A percentile compares a stretch with the other conserved stretches of the same genome.
Conservation (phyloP, 2,888 invertebrate species). For the Nebria salina region DNA sequence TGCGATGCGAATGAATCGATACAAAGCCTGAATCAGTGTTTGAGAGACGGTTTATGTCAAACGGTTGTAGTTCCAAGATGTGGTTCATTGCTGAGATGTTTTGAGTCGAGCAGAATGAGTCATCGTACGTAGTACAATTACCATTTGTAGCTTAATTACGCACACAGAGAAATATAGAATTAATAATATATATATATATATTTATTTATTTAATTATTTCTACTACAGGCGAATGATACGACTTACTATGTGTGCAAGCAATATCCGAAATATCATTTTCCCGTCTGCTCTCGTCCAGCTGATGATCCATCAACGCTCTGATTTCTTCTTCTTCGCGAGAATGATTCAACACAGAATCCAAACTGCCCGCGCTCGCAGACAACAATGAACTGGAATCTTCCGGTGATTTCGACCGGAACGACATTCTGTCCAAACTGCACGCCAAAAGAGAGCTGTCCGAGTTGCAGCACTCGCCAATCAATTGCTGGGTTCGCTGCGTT, state of each 20-base stretch:
- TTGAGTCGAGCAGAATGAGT: constrained; percentile 34
- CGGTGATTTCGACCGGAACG: constrained; percentile 78
- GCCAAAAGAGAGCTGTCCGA: constrained; percentile 70
- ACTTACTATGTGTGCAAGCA: constrained; percentile 47
- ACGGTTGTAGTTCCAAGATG: constrained; percentile 30
- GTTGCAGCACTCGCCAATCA: constrained; percentile 63
- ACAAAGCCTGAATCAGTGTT: constrained; percentile 69
- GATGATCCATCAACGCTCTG: constrained; percentile 69
- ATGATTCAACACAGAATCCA: constrained; percentile 88
- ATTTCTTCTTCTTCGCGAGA: constrained; percentile 85
- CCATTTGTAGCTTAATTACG: constrained; percentile 50
- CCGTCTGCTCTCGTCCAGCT: constrained; percentile 48
- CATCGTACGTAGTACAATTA: constrained; percentile 42
- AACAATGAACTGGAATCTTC: constrained; percentile 75
- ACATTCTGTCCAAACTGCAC: constrained; percentile 75
- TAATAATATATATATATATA: constrained; percentile 16
- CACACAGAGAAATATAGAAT: background rate
- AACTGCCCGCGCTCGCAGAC: constrained; percentile 79
- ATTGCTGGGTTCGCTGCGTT: constrained; percentile 63
- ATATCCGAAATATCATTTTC: constrained; percentile 60
- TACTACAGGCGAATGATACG: too few relatives aligned
- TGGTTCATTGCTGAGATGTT: constrained; percentile 24
- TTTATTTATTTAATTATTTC: too few relatives aligned
- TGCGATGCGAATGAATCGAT: constrained; percentile 71
- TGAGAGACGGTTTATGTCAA: constrained; percentile 59